Base-by-base conservation (phyloP, 2,113 vertebrate species). In the Oreochromis tanganicae region DNA sequence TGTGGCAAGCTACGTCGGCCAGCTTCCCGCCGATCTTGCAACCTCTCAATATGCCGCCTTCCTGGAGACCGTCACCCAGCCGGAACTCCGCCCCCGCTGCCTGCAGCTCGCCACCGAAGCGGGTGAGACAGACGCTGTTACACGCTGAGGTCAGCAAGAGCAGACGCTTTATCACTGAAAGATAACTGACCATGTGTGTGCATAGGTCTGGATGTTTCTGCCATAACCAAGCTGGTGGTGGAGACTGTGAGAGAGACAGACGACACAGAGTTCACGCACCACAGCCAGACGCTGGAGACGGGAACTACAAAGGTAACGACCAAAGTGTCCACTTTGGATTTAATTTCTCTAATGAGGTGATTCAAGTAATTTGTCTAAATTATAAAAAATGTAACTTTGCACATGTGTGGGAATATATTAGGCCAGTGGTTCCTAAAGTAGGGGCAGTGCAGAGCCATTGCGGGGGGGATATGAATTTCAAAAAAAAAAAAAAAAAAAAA, bases 1-100 rank as follows among this genome's bases (percentile, higher is more conserved):
- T 3, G 97, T 99, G 86, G 98, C 99, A 0, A 98, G 97, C 91
- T 99, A 99, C 19, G 97, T 98, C 2, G 98, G 98, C 88, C 98
- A 99, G 92, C 95, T 99, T 21, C 98, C 98, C 2, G 84, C 95
- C 2, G 97, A 98, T 13, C 89, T 97, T 0, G 97, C 97, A 2
- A 97, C 98, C 16, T 87, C 95, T 83, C 97, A 98, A 87, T 99
- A 99, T 1, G 97, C 99, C 4, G 82, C 94, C 1, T 99, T 98
- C 92, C 90, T 99, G 36, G 98, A 99, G 96, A 97, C 97, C 1
- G 96, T 99, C n/a, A 97, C 92, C 1, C 98, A 99, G 89, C 95
- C 96, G 0, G 97, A 98, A 16, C 97, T 97, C 55, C 97, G 97
- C 19, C 97, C 97, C 32, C 97, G 92, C 82, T 99, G 98, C 88